Evolutionary conservation across 2,888 invertebrate genomes (phyloP).

Genomic region (Drosophila mimetica): DNA sequence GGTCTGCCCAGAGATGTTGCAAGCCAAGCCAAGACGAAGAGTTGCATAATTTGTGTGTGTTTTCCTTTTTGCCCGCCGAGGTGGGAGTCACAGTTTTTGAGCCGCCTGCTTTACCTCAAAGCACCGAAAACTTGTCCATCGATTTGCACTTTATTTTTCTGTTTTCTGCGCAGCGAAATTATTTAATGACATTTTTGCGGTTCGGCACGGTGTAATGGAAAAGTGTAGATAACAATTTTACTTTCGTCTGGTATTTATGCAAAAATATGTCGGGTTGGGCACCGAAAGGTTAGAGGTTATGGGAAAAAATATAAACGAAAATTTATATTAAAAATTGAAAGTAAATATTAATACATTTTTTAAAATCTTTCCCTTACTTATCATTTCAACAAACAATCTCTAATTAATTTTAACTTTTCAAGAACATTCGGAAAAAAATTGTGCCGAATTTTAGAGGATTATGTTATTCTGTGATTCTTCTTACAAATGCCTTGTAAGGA

Average conservation of each 20-base stretch:
- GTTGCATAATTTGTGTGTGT: constrained; percentile 73
- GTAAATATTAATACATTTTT: too few species aligned
- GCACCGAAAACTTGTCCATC: constrained; percentile 53
- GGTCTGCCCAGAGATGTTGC: constrained; percentile 69
- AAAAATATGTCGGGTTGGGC: constrained; percentile 21
- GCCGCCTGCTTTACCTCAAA: constrained; percentile 40
- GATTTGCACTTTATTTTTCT: constrained; percentile 60
- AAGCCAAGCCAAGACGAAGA: constrained; percentile 63
- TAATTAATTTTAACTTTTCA: too few species aligned
- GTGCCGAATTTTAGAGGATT: too few species aligned
- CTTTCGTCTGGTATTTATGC: constrained; percentile 33
- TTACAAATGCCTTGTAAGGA: too few species aligned
- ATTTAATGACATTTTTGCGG: constrained; percentile 68
- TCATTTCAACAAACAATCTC: too few species aligned
- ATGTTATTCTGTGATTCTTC: too few species aligned
- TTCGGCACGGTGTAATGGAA: constrained; percentile 30
- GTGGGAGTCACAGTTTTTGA: constrained; percentile 61
- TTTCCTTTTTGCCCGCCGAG: constrained; percentile 45
- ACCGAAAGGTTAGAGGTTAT: constrained; percentile 10
- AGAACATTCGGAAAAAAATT: too few species aligned
- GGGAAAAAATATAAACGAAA: constrained; percentile 5
- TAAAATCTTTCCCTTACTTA: too few species aligned
- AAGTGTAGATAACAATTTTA: constrained; percentile 25
- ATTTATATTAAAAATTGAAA: too few species aligned
- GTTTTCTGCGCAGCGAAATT: constrained; percentile 36